Base-by-base conservation (phyloP, 2,113 vertebrate genomes). In the Coryphaenoides rupestris region DNA sequence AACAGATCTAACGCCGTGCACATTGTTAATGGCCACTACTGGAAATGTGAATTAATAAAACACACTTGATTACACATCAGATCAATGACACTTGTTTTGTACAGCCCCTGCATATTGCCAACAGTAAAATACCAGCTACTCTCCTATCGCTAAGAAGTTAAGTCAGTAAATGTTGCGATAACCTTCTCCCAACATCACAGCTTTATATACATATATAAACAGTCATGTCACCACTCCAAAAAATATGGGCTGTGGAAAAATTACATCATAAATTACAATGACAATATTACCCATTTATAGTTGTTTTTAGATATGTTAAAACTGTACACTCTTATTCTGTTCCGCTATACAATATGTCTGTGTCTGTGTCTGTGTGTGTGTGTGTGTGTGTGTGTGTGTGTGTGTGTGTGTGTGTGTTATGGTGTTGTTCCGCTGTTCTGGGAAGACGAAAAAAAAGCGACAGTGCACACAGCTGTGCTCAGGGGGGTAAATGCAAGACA, bases 401-500 rank as follows among this genome's bases (percentile, higher is more conserved):
- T 40, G 33, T 40, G 33, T 40, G 33, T 40, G 33, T 40, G 33
- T 40, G 33, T 40, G 33, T 40, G 33, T 81, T 81, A 74, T 68
- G 82, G 75, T 70, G 85, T 88, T 90, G 85, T 88, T 90, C 87
- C 82, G 73, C 81, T 83, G 83, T 90, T 89, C 88, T 87, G 88
- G 84, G 86, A 90, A n/a, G n/a, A n/a, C n/a, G n/a, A n/a, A n/a
- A 90, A 87, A 10, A 12, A 50, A 90, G 87, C n/a, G 86, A 89
- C 84, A 86, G 85, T 86, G 84, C 87, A 88, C 85, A 87, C 90
- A 91, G 88, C 89, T 91, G 88, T 78, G 69, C 81, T 79, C 74
- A 62, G 77, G 78, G n/a, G 83, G 82, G 80, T 89, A 90, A 89
- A 91, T 88, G 88, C 84, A 90, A 92, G 91, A 91, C 88, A 91